These are phyloP conservation scores for Dioctria rufipes DNA, from an alignment of 2,888 invertebrate species.

Conservation along the genomic window DNA sequence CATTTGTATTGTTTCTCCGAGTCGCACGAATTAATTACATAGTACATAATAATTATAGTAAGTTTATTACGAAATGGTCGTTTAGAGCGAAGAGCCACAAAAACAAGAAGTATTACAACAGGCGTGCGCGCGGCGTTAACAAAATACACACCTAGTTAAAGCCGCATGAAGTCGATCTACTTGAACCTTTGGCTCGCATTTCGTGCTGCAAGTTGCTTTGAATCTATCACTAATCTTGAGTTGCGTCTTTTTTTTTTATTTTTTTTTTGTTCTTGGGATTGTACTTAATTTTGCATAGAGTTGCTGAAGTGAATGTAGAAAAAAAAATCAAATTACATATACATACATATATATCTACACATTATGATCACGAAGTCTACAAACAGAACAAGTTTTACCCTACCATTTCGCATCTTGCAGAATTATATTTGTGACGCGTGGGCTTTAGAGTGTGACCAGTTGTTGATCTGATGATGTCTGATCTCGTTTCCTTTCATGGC, in stretches of 20 bases:
- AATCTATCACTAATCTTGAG: background rate
- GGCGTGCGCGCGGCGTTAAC: background rate
- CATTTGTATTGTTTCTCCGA: conserved; percentile 25
- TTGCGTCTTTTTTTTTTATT: background rate
- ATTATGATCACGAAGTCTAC: conserved; percentile 6
- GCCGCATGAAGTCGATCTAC: conserved; percentile 4
- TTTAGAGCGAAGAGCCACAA: background rate
- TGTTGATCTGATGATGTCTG: conserved; percentile 40
- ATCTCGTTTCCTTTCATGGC: conserved; percentile 38
- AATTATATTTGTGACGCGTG: conserved; percentile 22
- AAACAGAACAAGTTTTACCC: conserved; percentile 23
- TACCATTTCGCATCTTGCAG: conserved; percentile 3
- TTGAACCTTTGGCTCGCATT: conserved; percentile 5
- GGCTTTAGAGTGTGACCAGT: conserved; percentile 28
- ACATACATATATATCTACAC: too few species aligned
- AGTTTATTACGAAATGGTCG: background rate
- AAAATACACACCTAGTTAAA: background rate
- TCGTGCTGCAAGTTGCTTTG: conserved; percentile 1
- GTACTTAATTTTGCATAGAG: conserved; percentile 22
- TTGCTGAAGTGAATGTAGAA: conserved; percentile 1
- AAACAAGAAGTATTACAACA: background rate
- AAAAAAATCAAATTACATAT: conserved; percentile 3
- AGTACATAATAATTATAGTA: background rate
- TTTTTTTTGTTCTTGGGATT: background rate
- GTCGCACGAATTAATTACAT: conserved; percentile 6